Evolutionary conservation across 2,797 vertebrate species (phyloP).

Genomic region (Enteromius radiatus): DNA sequence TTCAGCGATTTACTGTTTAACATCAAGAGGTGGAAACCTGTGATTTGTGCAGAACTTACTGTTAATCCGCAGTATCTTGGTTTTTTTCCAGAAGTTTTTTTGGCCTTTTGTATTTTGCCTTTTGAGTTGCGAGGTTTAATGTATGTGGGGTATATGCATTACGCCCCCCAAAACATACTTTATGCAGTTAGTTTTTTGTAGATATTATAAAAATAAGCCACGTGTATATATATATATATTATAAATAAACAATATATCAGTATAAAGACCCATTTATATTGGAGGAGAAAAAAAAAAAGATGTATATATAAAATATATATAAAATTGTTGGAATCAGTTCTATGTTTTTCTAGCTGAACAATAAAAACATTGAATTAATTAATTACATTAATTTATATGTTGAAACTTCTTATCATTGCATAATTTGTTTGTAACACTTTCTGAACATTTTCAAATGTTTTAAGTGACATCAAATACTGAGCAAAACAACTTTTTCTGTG

Average conservation of each 20-base stretch:
- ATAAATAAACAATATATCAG: no score
- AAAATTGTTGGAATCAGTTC: no score
- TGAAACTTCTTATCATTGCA: no score
- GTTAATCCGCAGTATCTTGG: neutral
- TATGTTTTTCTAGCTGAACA: no score
- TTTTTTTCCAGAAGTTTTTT: neutral
- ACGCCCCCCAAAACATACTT: neutral
- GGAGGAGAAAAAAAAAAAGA: no score
- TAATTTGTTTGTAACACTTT: no score
- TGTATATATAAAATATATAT: neutral
- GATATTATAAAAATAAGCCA: neutral
- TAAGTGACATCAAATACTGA: neutral
- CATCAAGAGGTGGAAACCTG: neutral
- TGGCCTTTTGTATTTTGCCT: neutral
- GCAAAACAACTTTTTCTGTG: neutral
- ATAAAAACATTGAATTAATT: no score
- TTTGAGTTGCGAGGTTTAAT: neutral
- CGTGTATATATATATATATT: neutral
- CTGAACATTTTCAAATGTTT: no score
- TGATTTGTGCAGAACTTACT: neutral
- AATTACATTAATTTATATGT: no score
- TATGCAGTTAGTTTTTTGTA: no score
- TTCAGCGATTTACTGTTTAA: constrained; percentile 39
- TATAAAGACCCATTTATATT: neutral
- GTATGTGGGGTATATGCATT: neutral